A percentile compares a stretch with the other conserved stretches of the same genome.
Evolutionary conservation across 2,888 invertebrate species (phyloP).

Genomic region (Phortica magna): DNA sequence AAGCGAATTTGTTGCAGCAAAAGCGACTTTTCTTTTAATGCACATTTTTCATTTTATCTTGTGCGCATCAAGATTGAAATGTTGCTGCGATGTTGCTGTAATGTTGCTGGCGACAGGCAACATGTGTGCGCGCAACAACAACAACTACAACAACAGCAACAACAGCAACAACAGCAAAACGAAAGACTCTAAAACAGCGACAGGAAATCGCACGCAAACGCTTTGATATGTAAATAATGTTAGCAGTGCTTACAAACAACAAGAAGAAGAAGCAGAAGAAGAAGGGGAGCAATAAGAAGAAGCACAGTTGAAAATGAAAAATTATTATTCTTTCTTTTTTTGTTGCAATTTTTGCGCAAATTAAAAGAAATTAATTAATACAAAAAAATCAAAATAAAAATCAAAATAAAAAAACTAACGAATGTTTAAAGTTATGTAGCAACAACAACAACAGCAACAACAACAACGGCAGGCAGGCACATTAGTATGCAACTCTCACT

Average conservation of each 20-base stretch:
- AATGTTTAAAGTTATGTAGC: too few species aligned
- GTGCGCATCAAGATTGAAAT: slow-evolving; percentile 23
- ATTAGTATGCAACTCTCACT: slow-evolving; percentile 76
- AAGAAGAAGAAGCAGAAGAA: slow-evolving; percentile 17
- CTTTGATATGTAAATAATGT: slow-evolving; percentile 24
- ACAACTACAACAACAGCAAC: not conserved
- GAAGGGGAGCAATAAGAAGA: not conserved
- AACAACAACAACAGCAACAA: not conserved
- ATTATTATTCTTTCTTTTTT: slow-evolving; percentile 50
- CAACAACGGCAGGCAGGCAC: slow-evolving; percentile 35
- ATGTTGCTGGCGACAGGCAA: not conserved
- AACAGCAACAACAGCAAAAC: not conserved
- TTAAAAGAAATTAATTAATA: slow-evolving; percentile 61
- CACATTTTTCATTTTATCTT: slow-evolving; percentile 1
- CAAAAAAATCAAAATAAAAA: slow-evolving; percentile 30
- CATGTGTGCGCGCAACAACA: not conserved
- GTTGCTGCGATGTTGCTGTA: not conserved
- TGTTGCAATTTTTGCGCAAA: slow-evolving; percentile 27
- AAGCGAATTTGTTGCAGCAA: slow-evolving; percentile 24
- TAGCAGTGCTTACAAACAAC: not conserved
- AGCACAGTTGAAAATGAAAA: slow-evolving; percentile 26
- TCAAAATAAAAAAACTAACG: slow-evolving; percentile 34
- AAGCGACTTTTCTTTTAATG: slow-evolving; percentile 10
- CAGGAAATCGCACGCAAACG: slow-evolving; percentile 27
- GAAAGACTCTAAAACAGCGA: not conserved